Evolutionary conservation across 2,797 vertebrate species (phyloP).

Genomic region (Coracias cyanogaster): DNA sequence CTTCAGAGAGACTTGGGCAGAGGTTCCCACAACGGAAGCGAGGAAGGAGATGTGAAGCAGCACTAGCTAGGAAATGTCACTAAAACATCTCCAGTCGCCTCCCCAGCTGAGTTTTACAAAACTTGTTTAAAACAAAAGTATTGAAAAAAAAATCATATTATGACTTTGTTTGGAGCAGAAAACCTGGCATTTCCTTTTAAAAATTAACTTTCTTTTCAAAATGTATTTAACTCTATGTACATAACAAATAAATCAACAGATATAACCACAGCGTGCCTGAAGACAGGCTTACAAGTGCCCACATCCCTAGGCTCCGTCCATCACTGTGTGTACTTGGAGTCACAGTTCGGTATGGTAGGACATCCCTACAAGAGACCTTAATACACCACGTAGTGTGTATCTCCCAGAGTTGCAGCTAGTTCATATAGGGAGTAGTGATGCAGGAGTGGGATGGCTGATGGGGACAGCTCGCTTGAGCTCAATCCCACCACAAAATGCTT

Average conservation of each 20-base stretch:
- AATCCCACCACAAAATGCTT: rapidly evolving
- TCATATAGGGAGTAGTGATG: rapidly evolving
- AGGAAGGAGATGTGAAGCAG: background rate
- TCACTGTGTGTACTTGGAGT: background rate
- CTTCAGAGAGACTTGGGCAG: background rate
- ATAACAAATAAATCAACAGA: background rate
- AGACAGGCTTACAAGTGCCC: background rate
- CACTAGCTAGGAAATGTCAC: background rate
- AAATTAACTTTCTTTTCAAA: constrained; percentile 21
- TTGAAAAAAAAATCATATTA: background rate
- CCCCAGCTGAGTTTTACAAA: background rate
- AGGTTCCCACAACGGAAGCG: background rate
- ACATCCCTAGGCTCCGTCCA: background rate
- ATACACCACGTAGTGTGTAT: rapidly evolving
- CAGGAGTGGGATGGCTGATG: background rate
- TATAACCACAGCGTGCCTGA: rapidly evolving
- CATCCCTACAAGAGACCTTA: background rate
- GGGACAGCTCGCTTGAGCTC: background rate
- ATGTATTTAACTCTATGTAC: background rate
- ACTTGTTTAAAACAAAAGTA: background rate
- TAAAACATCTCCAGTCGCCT: background rate
- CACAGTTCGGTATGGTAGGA: background rate
- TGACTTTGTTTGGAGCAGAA: background rate
- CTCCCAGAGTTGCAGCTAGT: background rate
- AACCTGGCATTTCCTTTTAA: background rate